Evolutionary conservation across 2,797 vertebrate genomes (phyloP), one percentile per base, ranked within the genome.

Genomic region (Otus scops): DNA sequence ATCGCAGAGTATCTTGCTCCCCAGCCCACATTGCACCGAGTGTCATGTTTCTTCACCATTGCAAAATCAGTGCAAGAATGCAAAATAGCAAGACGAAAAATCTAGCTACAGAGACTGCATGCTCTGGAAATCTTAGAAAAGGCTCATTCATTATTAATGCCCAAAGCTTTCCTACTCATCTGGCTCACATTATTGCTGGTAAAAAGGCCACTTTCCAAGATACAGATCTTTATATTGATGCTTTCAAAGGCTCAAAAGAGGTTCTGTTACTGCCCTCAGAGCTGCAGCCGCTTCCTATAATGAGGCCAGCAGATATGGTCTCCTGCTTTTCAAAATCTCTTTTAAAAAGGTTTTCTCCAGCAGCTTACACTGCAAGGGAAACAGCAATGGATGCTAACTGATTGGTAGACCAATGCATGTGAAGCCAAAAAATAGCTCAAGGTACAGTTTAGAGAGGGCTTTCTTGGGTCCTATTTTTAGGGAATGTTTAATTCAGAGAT

Each of bases 141-240:
- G 83, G 63, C 75, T 93, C 88, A 91, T 97, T 95, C 77, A 96
- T 96, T 96, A 95, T 95, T 95, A 95, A 96, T 83, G 59, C 50
- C 83, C 75, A 92, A 96, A 96, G 96, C 92, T 91, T 86, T 96
- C 71, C 92, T 92, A 50, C 86, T 95, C 32, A 0, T 96, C 94
- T 93, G 93, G 39, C 92, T 97, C 64, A 48, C 85, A 95, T 96
- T 92, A 95, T 89, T 83, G 95, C 78, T 89, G 61, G 87, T 68
- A 85, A 93, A 96, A 95, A 91, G 67, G 79, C 89, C 90, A 95
- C 91, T 96, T 89, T 95, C 82, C 85, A 93, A 94, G 94, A 96
- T 92, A 96, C 60, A 84, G 84, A 95, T 95, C 95, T 96, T 95
- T 94, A 91, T 95, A 96, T 94, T 61, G 89, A 95, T 91, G 85